Conservation (phyloP, 1,140 invertebrate species). For the Cydia splendana region DNA sequence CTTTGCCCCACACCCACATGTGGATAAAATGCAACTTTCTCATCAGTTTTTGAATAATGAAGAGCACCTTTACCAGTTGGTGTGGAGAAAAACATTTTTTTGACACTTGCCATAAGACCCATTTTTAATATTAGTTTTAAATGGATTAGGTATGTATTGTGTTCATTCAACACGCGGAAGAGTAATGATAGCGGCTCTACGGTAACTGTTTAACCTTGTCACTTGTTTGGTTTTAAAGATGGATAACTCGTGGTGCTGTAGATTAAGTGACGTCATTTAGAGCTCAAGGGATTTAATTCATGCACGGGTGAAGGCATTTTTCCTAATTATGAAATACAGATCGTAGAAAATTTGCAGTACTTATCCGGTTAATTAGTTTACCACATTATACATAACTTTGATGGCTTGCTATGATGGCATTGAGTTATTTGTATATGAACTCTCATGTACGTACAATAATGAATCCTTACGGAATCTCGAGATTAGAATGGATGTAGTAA, state of each 20-base stretch:
- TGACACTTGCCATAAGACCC: no score
- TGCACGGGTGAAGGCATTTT: conserved; percentile 23
- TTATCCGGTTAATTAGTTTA: not conserved
- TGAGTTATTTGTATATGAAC: no score
- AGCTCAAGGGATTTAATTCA: conserved; percentile 52
- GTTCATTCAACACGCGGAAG: conserved; percentile 26
- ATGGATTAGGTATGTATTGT: no score
- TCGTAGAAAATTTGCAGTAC: not conserved
- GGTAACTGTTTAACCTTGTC: conserved; percentile 38
- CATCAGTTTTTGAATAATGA: no score
- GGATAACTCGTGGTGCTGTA: conserved; percentile 50
- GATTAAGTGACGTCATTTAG: conserved; percentile 59
- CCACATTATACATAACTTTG: not conserved
- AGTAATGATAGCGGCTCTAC: conserved; percentile 10
- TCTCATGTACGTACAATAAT: no score
- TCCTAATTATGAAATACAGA: conserved; percentile 29
- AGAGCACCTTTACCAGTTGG: no score
- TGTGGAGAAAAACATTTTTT: no score
- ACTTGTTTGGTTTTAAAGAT: conserved; percentile 61
- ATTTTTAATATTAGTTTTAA: no score
- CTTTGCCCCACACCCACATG: no score
- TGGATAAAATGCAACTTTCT: no score
- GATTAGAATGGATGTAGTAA: no score
- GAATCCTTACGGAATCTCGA: not conserved
- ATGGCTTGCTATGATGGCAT: not conserved